phyloP scores from a whole-genome alignment of 2,797 vertebrate species.

The Sebastes umbrosus region DNA sequence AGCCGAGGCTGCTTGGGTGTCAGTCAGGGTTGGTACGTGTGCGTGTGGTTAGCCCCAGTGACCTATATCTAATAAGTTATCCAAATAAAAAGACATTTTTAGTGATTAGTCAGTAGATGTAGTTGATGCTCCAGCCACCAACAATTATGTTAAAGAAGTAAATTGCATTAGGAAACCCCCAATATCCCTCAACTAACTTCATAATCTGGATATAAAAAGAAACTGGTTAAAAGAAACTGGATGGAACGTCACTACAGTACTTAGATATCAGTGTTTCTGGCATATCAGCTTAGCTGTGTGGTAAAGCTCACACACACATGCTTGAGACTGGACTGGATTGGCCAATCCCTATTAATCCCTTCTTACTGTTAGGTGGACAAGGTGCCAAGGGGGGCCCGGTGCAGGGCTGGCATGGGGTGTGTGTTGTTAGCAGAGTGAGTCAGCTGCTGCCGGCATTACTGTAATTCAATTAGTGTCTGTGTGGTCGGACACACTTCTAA shows the following conservation, averaged over 20 bases:
- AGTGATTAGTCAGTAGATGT: neutral
- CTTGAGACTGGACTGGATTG: conserved; percentile 68
- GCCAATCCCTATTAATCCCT: conserved; percentile 78
- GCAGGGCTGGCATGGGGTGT: conserved; percentile 49
- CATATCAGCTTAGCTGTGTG: conserved; percentile 54
- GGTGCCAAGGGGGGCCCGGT: conserved; percentile 61
- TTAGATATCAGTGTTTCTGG: conserved; percentile 25
- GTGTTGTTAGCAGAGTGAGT: conserved; percentile 53
- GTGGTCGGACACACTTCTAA: conserved; percentile 30
- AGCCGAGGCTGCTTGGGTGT: neutral
- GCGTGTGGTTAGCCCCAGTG: neutral
- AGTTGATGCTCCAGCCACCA: neutral
- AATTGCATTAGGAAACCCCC: neutral
- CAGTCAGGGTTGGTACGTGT: neutral
- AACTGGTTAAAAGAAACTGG: neutral
- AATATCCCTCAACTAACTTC: neutral
- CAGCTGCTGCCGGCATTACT: conserved; percentile 70
- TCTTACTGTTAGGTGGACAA: conserved; percentile 67
- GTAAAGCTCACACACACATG: conserved; percentile 65
- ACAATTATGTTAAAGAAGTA: neutral
- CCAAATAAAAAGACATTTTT: neutral
- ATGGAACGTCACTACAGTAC: neutral
- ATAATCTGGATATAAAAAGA: neutral
- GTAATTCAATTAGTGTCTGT: conserved; percentile 74
- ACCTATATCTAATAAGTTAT: neutral